Percentiles rank a stretch among this genome's conserved stretches.
Evolutionary conservation across 2,888 invertebrate genomes (phyloP).

Genomic region (Leucophenga montana): DNA sequence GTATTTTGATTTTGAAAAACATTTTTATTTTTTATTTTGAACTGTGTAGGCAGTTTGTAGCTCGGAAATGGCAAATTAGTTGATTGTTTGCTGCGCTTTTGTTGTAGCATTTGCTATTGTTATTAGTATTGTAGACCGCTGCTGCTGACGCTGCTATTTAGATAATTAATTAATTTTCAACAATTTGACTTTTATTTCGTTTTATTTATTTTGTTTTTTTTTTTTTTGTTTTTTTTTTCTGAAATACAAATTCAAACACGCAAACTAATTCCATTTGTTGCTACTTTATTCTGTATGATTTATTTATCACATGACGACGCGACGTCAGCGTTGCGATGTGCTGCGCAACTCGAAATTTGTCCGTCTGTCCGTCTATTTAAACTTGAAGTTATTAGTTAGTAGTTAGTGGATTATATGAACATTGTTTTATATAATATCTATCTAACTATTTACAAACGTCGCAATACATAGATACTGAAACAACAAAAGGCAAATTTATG

Average conservation of each 20-base stretch:
- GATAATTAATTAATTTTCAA: constrained; percentile 8
- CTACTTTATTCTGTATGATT: background rate
- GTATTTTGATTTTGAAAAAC: background rate
- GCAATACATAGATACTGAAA: too few species aligned
- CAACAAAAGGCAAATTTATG: too few species aligned
- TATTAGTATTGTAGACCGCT: background rate
- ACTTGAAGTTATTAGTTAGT: too few species aligned
- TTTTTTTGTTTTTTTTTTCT: background rate
- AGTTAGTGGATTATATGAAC: too few species aligned
- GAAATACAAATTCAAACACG: background rate
- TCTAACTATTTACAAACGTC: too few species aligned
- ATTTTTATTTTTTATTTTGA: background rate
- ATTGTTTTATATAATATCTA: too few species aligned
- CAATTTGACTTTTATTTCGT: constrained; percentile 4
- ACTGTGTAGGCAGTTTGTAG: background rate
- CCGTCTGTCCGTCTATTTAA: too few species aligned
- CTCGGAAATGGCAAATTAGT: constrained; percentile 6
- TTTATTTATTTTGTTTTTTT: background rate
- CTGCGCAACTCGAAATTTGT: too few species aligned
- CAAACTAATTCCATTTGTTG: constrained; percentile 5
- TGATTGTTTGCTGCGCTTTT: constrained; percentile 3
- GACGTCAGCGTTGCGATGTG: too few species aligned
- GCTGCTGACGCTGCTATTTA: background rate
- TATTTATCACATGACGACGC: constrained; percentile 12
- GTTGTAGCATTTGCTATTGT: background rate